phyloP scores from a whole-genome alignment of 2,113 vertebrate species.

The Melospiza georgiana region DNA sequence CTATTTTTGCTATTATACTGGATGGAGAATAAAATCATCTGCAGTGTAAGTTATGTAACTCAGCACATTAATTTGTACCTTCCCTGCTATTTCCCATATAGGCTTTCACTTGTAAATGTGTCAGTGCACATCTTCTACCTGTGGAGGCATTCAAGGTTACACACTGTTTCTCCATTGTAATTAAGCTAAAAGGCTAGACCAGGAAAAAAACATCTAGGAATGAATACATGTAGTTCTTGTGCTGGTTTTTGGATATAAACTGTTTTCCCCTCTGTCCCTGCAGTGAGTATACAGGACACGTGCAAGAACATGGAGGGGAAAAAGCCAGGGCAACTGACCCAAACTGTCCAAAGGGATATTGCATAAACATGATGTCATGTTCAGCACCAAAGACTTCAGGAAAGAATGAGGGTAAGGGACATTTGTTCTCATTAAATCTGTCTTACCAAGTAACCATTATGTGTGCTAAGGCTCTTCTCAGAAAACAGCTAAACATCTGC shows the following conservation, averaged over 20 bases:
- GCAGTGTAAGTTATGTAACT: not conserved
- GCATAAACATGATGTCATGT: not conserved
- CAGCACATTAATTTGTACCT: not conserved
- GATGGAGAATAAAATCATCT: not conserved
- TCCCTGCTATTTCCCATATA: not conserved
- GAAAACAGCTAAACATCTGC: not conserved
- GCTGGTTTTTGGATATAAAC: not conserved
- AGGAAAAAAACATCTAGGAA: not conserved
- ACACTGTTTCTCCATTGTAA: not conserved
- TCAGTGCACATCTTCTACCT: not conserved
- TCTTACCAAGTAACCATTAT: not conserved
- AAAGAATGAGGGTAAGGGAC: not conserved
- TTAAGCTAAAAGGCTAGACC: not conserved
- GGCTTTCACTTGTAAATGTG: not conserved
- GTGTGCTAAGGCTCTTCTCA: not conserved
- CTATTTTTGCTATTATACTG: not conserved
- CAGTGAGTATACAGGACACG: not conserved
- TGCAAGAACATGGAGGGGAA: not conserved
- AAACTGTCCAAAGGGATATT: not conserved
- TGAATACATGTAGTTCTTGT: not conserved
- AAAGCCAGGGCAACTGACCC: not conserved
- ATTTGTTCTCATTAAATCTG: not conserved
- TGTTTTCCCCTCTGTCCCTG: fast-evolving
- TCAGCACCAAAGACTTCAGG: not conserved
- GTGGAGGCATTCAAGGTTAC: not conserved